A percentile compares a stretch with the other conserved stretches of the same genome.
These are phyloP conservation scores for Delia radicum DNA, from an alignment of 1,140 invertebrate genomes.

Conservation along the genomic window DNA sequence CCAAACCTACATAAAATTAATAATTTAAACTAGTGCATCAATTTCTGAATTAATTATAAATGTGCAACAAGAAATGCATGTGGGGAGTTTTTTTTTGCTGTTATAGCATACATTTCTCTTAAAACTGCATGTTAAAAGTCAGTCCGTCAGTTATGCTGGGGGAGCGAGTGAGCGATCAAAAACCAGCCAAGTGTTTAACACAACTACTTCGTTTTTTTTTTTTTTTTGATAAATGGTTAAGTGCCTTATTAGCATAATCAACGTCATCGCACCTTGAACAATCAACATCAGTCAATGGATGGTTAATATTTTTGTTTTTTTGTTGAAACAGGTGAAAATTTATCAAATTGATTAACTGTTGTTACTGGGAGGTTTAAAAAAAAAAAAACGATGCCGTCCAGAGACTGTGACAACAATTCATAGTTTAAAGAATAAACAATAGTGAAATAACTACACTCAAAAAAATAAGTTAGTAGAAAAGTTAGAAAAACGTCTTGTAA, in stretches of 20 bases:
- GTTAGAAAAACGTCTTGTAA: too few relatives aligned
- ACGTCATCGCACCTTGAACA: constrained; percentile 18
- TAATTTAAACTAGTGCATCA: constrained; percentile 1
- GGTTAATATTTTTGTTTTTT: not conserved
- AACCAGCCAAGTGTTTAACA: too few relatives aligned
- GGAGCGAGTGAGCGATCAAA: too few relatives aligned
- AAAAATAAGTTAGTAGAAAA: too few relatives aligned
- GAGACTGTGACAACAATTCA: too few relatives aligned
- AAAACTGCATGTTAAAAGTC: not conserved
- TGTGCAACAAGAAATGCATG: not conserved
- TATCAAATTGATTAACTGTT: not conserved
- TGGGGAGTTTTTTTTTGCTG: not conserved
- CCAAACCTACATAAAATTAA: not conserved
- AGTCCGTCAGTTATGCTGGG: not conserved
- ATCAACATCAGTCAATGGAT: not conserved
- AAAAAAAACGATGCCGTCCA: too few relatives aligned
- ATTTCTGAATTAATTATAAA: not conserved
- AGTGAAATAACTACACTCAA: too few relatives aligned
- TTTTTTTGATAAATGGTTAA: constrained; percentile 11
- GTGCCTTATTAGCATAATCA: constrained; percentile 20
- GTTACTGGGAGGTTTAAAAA: too few relatives aligned
- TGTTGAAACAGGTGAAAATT: not conserved
- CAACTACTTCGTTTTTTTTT: not conserved
- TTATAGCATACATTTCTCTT: not conserved
- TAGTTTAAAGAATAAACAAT: too few relatives aligned